A percentile compares a stretch with the other conserved stretches of the same genome.
Conservation (phyloP, 2,888 invertebrate species). For the Entomobrya proxima region DNA sequence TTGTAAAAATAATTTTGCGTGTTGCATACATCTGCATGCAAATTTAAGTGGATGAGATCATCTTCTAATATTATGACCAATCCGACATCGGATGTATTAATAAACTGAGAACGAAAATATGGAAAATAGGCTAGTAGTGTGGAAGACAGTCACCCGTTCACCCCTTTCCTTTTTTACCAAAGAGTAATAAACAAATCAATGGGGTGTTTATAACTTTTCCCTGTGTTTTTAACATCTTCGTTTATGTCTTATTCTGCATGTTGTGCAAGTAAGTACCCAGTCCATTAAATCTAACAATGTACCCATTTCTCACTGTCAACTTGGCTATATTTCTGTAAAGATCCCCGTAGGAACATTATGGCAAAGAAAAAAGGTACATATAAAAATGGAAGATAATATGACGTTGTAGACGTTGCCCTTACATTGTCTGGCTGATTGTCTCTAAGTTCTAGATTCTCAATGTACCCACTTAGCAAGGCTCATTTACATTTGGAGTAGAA, state of each 20-base stretch:
- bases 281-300: conserved; percentile 21
- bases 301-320: conserved; percentile 39
- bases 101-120: background rate
- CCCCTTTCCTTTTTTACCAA: background rate
- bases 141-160: background rate
- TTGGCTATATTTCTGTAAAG: background rate
- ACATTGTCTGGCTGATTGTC: background rate
- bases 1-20: background rate
- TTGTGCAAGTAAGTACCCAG: no score
- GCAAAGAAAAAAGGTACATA: background rate
- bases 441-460: background rate
- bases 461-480: no score
- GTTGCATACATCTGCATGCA: background rate
- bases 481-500: background rate
- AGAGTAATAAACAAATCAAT: conserved; percentile 17
- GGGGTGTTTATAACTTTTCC: background rate
- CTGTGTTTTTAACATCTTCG: background rate
- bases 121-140: background rate
- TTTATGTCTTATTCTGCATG: background rate
- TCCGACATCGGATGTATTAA: conserved; percentile 27
- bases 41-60: conserved; percentile 9
- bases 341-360: background rate
- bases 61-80: background rate
- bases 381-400: no score
- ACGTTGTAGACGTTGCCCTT: no score